phyloP scores from a whole-genome alignment of 2,888 invertebrate species.

The Lasius platythorax region DNA sequence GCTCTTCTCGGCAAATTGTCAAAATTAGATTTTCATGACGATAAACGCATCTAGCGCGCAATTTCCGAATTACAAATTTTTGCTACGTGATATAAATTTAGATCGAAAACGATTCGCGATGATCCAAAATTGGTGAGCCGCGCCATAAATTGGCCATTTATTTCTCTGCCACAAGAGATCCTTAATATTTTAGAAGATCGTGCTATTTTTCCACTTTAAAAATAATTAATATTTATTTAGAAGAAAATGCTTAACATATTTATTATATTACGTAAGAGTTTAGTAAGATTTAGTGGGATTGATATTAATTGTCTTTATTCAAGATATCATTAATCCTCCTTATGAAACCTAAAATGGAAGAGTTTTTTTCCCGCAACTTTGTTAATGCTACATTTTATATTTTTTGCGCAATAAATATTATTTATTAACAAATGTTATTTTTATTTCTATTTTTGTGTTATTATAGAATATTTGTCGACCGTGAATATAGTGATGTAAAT shows the following conservation, averaged over 20 bases:
- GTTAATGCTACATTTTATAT: slow-evolving; percentile 10
- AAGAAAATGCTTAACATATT: background rate
- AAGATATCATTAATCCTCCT: background rate
- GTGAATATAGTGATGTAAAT: background rate
- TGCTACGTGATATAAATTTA: slow-evolving; percentile 6
- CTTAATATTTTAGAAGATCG: background rate
- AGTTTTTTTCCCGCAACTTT: background rate
- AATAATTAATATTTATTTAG: background rate
- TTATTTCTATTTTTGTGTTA: slow-evolving; percentile 17
- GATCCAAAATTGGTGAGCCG: background rate
- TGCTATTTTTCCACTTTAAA: background rate
- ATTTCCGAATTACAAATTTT: slow-evolving; percentile 22
- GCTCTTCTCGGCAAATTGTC: background rate
- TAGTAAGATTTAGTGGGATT: background rate
- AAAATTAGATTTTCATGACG: slow-evolving; percentile 4
- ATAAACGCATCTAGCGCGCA: background rate
- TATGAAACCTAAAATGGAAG: background rate
- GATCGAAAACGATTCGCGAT: background rate
- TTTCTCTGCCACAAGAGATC: background rate
- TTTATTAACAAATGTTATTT: background rate
- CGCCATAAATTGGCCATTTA: background rate
- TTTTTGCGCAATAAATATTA: background rate
- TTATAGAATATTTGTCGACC: background rate
- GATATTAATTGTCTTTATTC: slow-evolving; percentile 11
- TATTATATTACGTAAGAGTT: background rate